Base-by-base conservation (phyloP, 1,140 invertebrate genomes). In the Teleopsis dalmanni region DNA sequence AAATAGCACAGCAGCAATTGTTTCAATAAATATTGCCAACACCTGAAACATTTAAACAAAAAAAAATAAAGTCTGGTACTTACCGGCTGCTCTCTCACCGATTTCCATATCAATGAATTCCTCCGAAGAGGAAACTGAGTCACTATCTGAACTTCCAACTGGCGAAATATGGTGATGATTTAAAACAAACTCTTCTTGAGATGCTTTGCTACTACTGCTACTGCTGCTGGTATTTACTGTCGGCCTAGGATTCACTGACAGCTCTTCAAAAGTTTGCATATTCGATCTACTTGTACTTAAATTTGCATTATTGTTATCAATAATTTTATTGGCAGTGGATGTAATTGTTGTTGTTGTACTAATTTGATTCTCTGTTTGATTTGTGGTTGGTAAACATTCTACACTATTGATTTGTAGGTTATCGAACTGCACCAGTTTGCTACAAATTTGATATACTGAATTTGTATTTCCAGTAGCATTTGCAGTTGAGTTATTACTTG, bases 91-190 rank as follows among this genome's bases (percentile, higher is more conserved):
- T 33, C 42, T 16, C 9, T 44, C 45, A 47, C 26, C 36, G 6
- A 26, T 8, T 25, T 47, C 45, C 45, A 47, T 35, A 16, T 47
- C 45, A 8, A 47, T 60, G 11, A 60, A 38, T 51, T 65, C 62
- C 48, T 65, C 62, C 7, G 47, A 49, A 14, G 47, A 49, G 4
- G 62, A 65, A 40, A 60, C 54, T 14, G 62, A 65, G 43, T 64
- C 62, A 13, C 31, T 14, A 21, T 65, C 62, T n/a, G n/a, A n/a
- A n/a, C n/a, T n/a, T n/a, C n/a, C n/a, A n/a, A n/a, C 8, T 54
- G 54, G 50, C 61, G 64, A 14, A 60, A 47, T 54, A 60, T 63
- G 21, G 22, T 41, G 16, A 21, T 41, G 38, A 64, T 37, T 8
- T 7, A 9, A 7, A 8, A 7, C 14, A 14, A 9, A 7, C 14